Evolutionary conservation across 2,797 vertebrate species (phyloP).

Genomic region (Chaetodon trifasciatus): DNA sequence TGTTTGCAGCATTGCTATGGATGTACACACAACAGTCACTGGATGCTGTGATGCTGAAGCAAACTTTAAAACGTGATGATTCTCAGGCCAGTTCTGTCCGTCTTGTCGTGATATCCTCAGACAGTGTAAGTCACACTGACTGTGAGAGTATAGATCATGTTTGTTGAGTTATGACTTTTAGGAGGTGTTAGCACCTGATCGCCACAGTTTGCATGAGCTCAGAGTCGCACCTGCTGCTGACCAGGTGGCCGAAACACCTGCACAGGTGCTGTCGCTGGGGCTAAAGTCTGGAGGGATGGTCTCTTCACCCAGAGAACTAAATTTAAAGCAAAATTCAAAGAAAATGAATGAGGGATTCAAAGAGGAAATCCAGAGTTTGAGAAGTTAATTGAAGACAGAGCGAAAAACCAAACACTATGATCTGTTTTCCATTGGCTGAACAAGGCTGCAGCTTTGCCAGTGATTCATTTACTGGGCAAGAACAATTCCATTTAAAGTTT

Average conservation of each 20-base stretch:
- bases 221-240: too few relatives aligned
- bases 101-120: too few relatives aligned
- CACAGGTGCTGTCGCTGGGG: too few relatives aligned
- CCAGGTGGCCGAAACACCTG: too few relatives aligned
- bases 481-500: slow-evolving; percentile 59
- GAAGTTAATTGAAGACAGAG: slow-evolving; percentile 22
- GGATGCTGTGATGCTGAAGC: not conserved
- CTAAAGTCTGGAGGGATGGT: too few relatives aligned
- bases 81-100: not conserved
- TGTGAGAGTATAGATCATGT: too few relatives aligned
- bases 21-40: not conserved
- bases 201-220: too few relatives aligned
- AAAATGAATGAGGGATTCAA: not conserved
- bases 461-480: slow-evolving; percentile 18
- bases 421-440: slow-evolving; percentile 56
- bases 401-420: not conserved
- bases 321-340: not conserved
- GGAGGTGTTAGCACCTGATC: too few relatives aligned
- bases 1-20: too few relatives aligned
- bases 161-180: too few relatives aligned
- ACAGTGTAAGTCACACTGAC: too few relatives aligned
- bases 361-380: slow-evolving; percentile 3
- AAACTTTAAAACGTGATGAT: not conserved
- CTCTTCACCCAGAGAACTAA: too few relatives aligned
- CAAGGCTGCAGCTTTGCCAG: slow-evolving; percentile 18